Conservation (phyloP, 1,140 invertebrate species). For the Drosophila malerkotliana region DNA sequence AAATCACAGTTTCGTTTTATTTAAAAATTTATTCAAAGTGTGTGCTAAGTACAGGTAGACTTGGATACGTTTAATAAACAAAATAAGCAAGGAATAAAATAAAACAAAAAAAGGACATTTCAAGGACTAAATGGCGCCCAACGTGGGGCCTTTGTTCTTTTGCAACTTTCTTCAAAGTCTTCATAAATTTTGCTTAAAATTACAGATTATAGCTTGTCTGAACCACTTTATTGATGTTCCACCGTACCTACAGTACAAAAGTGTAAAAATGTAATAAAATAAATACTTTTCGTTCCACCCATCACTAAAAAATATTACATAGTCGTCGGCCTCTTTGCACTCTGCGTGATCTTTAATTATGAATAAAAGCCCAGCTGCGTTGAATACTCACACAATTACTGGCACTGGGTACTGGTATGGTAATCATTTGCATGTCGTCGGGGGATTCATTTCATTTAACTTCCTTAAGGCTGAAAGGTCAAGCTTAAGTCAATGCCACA, state of each 20-base stretch:
- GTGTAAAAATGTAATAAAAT: no score
- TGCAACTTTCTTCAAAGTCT: no score
- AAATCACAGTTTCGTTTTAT: constrained; percentile 30
- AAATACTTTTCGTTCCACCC: constrained; percentile 15
- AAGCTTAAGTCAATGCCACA: constrained; percentile 54
- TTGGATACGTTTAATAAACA: background rate
- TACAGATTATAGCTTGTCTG: no score
- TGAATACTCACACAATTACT: constrained; percentile 41
- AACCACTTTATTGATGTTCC: background rate
- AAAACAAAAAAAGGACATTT: no score
- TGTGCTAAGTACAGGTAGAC: constrained; percentile 26
- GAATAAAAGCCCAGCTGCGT: constrained; percentile 44
- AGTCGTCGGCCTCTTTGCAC: constrained; percentile 30
- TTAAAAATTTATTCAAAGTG: constrained; percentile 16
- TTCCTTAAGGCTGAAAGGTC: constrained; percentile 43
- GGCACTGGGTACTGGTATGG: constrained; percentile 6
- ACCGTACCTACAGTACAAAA: constrained; percentile 4
- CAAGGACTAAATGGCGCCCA: no score
- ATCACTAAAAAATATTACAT: constrained; percentile 3
- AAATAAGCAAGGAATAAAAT: background rate
- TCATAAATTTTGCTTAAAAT: no score
- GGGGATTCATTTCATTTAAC: constrained; percentile 32
- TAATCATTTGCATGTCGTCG: constrained; percentile 47
- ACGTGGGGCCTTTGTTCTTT: no score
- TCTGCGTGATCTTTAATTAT: constrained; percentile 53